phyloP scores from a whole-genome alignment of 2,113 vertebrate genomes.

The Tonatia bakeri region DNA sequence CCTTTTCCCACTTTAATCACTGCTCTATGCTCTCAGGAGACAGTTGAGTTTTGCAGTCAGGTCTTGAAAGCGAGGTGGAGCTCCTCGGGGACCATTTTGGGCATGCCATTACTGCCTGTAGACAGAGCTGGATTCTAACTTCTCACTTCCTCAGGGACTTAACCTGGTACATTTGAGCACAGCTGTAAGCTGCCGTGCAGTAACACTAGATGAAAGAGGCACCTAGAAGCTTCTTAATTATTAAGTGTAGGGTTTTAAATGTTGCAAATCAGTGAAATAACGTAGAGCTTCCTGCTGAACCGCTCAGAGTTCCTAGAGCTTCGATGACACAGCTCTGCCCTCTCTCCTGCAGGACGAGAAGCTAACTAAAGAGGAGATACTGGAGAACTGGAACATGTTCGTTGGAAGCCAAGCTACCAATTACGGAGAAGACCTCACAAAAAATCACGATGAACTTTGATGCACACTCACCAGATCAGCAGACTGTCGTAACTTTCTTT shows the following conservation, averaged over 20 bases:
- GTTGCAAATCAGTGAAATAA: not conserved
- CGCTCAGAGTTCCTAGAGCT: not conserved
- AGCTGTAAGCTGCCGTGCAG: not conserved
- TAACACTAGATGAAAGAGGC: not conserved
- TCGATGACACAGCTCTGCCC: not conserved
- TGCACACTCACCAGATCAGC: slow-evolving; percentile 21
- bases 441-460: slow-evolving; percentile 96
- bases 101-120: not conserved
- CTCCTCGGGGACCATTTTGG: not conserved
- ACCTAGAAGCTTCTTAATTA: not conserved
- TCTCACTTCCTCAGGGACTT: not conserved
- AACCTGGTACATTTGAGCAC: not conserved
- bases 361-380: slow-evolving; percentile 94
- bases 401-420: slow-evolving; percentile 99
- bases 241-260: not conserved
- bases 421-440: slow-evolving; percentile 97
- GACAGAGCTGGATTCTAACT: not conserved
- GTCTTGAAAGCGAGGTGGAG: not conserved
- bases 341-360: slow-evolving; percentile 87
- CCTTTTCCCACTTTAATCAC: not conserved
- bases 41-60: not conserved
- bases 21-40: not conserved
- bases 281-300: not conserved
- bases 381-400: slow-evolving; percentile 99
- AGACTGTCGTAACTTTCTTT: not conserved